Evolutionary conservation across 2,888 invertebrate genomes (phyloP).

Genomic region (Xestia c-nigrum): DNA sequence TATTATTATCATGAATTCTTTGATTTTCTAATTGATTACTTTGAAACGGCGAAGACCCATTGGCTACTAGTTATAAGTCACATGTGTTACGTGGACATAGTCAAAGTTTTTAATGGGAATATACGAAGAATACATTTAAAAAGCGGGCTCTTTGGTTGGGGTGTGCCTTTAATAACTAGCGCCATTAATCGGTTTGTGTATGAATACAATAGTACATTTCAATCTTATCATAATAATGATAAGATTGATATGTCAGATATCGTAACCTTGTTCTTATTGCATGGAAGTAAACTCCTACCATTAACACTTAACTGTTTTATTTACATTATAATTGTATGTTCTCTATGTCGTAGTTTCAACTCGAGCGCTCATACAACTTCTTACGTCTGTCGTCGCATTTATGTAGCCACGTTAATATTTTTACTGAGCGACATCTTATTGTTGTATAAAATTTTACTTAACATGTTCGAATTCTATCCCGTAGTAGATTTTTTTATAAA

Average conservation of each 20-base stretch:
- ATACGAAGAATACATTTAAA: neutral
- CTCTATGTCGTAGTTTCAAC: neutral
- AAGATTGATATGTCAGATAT: no score
- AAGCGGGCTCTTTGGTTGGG: neutral
- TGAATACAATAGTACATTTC: no score
- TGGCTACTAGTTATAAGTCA: constrained; percentile 7
- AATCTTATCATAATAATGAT: no score
- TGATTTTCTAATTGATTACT: neutral
- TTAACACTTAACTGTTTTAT: neutral
- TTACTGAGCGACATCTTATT: neutral
- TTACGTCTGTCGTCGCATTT: constrained; percentile 5
- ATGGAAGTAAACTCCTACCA: neutral
- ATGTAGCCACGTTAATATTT: neutral
- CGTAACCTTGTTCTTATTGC: fast-evolving
- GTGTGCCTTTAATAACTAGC: neutral
- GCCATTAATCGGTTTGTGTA: no score
- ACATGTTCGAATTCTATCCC: neutral
- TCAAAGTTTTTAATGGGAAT: neutral
- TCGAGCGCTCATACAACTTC: neutral
- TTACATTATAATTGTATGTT: neutral
- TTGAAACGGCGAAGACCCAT: neutral
- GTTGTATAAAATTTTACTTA: neutral
- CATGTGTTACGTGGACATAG: constrained; percentile 2
- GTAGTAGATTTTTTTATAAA: neutral
- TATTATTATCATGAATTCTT: no score